Conservation (phyloP, 2,113 vertebrate species). For the Colossoma macropomum region DNA sequence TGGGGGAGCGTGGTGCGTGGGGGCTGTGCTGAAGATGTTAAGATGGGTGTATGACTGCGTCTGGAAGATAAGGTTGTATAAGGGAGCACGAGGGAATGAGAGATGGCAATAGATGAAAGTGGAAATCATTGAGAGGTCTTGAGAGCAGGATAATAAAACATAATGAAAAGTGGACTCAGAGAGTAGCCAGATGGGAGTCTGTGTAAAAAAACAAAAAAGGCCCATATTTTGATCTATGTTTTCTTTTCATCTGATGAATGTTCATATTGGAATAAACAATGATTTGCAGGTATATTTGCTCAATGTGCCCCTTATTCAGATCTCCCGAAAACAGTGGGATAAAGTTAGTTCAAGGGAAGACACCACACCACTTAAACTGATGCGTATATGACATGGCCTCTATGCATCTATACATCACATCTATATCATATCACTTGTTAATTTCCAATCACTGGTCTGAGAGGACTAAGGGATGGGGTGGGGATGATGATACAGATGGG, state of each 20-base stretch:
- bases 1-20: neutral
- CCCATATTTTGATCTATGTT: neutral
- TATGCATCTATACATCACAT: no score
- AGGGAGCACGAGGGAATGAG: neutral
- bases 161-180: constrained; percentile 20
- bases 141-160: constrained; percentile 19
- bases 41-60: constrained; percentile 22
- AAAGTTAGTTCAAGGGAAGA: no score
- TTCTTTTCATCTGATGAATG: neutral
- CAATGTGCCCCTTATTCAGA: no score
- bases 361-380: neutral
- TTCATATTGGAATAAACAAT: neutral
- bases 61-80: constrained; percentile 17
- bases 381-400: neutral
- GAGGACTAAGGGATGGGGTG: neutral
- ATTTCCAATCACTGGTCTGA: neutral
- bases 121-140: neutral
- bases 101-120: constrained; percentile 8
- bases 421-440: no score
- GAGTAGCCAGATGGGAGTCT: neutral
- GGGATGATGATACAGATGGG: constrained; percentile 11
- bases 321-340: no score
- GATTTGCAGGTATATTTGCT: neutral
- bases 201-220: neutral
- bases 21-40: neutral